Base-by-base conservation (phyloP, 2,888 invertebrate species). In the Callyntrura guangdongensis region DNA sequence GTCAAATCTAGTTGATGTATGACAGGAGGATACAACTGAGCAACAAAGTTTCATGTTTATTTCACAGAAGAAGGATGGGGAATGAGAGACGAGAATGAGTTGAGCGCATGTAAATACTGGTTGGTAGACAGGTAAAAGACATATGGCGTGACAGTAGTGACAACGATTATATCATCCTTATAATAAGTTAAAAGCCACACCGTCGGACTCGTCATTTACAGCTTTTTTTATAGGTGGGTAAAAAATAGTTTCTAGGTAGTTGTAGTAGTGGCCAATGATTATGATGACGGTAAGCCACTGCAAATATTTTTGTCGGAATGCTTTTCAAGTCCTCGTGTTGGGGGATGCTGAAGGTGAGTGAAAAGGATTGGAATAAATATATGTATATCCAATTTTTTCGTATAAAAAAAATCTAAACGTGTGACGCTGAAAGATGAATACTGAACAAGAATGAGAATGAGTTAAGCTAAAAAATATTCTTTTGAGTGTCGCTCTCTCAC, bases 71-170 rank as follows among this genome's bases (percentile, higher is more conserved):
- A 27, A 6, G 25, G 59, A 53, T 22, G 59, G 36, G 11, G 12
- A 14, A 17, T 8, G 22, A 17, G 36, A 61, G 25, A 11, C 6
- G 36, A 36, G 36, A 6, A 36, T 36, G 36, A 36, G 20, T 22
- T 72, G 6, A 49, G 47, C 74, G 11, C 74, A 79, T 56, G 59
- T 20, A 81, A 59, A 45, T 72, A 20, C n/a, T 74, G 59, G 17
- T 47, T 11, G 25, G 36, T 74, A 20, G 86, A 69, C 56, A 86
- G 59, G 56, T 72, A 79, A 45, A 79, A 74, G 79, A 86, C 77
- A 86, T 64, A 67, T 86, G 86, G 86, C 86, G 86, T 86, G 86
- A 86, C 86, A 86, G 77, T 86, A 67, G 77, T 79, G 86, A 86
- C 86, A 79, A 86, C 77, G 77, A 56, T 86, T 86, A 86, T 77